A percentile compares a stretch with the other conserved stretches of the same genome.
These are phyloP conservation scores for Trichoplax adhaerens DNA, from an alignment of 37 sponge, comb jelly and placozoan species.

Conservation along the genomic window DNA sequence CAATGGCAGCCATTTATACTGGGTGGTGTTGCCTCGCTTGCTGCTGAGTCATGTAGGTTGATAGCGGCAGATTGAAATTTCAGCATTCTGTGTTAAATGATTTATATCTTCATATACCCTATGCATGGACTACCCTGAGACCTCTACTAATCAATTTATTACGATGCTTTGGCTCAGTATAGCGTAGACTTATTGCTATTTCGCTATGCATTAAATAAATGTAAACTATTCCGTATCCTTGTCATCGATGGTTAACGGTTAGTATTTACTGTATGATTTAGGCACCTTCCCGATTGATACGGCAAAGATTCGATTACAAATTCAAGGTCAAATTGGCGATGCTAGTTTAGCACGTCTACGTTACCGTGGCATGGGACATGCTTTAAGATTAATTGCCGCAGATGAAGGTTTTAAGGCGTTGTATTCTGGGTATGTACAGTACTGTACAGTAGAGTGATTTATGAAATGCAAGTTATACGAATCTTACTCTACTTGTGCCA, in stretches of 20 bases:
- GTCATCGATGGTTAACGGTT: background rate
- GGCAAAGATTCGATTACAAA: constrained; percentile 62
- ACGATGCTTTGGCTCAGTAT: constrained; percentile 1
- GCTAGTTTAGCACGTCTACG: constrained; percentile 2
- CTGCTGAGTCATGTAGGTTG: constrained; percentile 69
- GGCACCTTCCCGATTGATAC: constrained; percentile 83
- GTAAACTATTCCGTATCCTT: background rate
- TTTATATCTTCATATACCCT: background rate
- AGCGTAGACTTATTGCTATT: background rate
- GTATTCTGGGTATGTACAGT: constrained; percentile 52
- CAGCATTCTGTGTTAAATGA: too few relatives aligned
- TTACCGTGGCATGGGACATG: constrained; percentile 74
- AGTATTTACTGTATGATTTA: constrained; percentile 9
- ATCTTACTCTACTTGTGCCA: too few relatives aligned
- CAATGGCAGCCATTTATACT: constrained; percentile 52
- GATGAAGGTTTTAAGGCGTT: constrained; percentile 60
- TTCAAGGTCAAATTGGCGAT: constrained; percentile 58
- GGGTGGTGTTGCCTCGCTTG: constrained; percentile 72
- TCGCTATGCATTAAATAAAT: too few relatives aligned
- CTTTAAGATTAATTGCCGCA: constrained; percentile 34
- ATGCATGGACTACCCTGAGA: background rate
- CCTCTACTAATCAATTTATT: background rate
- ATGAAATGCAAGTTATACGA: too few relatives aligned
- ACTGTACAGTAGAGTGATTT: background rate
- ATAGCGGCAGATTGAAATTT: background rate